These are phyloP conservation scores for Girardinichthys multiradiatus DNA, from an alignment of 2,113 vertebrate species.

Conservation along the genomic window DNA sequence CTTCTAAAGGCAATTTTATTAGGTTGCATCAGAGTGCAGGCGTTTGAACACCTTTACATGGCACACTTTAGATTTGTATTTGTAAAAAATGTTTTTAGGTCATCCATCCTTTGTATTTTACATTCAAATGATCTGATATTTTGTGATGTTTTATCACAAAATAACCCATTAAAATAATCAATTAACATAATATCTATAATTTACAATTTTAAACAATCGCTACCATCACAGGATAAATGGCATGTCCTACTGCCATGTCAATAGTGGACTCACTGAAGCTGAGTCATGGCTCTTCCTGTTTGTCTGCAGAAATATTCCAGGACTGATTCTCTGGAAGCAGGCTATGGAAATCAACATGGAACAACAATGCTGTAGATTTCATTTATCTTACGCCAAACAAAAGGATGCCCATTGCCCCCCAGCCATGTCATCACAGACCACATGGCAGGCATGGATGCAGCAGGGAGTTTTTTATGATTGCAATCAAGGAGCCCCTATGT, in stretches of 20 bases:
- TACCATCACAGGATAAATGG: not conserved
- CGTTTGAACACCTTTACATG: too few relatives aligned
- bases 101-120: too few relatives aligned
- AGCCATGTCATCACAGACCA: constrained; percentile 33
- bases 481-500: constrained; percentile 60
- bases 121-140: too few relatives aligned
- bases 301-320: constrained; percentile 24
- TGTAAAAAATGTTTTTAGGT: too few relatives aligned
- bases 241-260: not conserved
- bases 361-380: too few relatives aligned
- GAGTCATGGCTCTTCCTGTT: constrained; percentile 17
- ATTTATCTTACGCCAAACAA: constrained; percentile 5
- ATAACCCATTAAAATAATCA: too few relatives aligned
- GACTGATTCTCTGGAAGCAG: constrained; percentile 24
- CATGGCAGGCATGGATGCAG: constrained; percentile 34
- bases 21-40: too few relatives aligned
- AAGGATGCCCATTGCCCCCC: not conserved
- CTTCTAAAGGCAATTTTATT: too few relatives aligned
- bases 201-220: not conserved
- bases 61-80: too few relatives aligned
- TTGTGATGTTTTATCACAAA: too few relatives aligned
- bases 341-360: too few relatives aligned
- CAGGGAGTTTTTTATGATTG: constrained; percentile 51
- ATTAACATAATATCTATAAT: not conserved
- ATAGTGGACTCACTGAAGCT: constrained; percentile 19